A percentile compares a stretch with the other conserved stretches of the same genome.
These are phyloP conservation scores for Puntigrus tetrazona DNA, from an alignment of 2,113 vertebrate species.

Conservation along the genomic window DNA sequence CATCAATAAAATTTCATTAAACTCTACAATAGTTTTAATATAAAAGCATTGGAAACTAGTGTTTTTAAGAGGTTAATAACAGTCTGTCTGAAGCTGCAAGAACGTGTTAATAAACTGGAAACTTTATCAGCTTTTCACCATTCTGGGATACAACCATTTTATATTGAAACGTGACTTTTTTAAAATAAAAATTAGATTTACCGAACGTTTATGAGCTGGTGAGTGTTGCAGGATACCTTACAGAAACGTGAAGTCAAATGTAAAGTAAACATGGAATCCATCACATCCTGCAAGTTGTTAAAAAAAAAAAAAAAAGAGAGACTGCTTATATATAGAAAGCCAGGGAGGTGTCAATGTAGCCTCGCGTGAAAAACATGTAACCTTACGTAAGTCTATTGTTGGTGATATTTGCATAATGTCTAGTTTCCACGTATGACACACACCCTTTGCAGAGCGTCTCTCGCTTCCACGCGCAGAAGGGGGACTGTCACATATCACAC, in stretches of 20 bases:
- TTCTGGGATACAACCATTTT: too few species aligned
- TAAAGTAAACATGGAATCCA: background rate
- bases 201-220: background rate
- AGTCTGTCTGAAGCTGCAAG: background rate
- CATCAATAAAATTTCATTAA: too few species aligned
- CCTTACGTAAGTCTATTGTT: background rate
- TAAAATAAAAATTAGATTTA: background rate
- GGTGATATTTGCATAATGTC: background rate
- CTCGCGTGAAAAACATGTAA: background rate
- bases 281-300: background rate
- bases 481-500: background rate
- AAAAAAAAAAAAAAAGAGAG: too few species aligned
- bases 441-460: background rate
- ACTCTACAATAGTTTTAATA: too few species aligned
- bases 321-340: background rate
- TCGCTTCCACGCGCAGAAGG: background rate
- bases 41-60: too few species aligned
- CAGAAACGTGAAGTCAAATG: background rate
- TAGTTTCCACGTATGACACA: background rate
- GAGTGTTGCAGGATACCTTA: background rate
- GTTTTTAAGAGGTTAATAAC: too few species aligned
- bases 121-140: background rate
- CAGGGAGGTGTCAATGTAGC: background rate
- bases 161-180: background rate
- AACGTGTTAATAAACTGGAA: background rate